These are phyloP conservation scores for Nomada hirtipes DNA, from an alignment of 2,888 invertebrate genomes.

Conservation along the genomic window DNA sequence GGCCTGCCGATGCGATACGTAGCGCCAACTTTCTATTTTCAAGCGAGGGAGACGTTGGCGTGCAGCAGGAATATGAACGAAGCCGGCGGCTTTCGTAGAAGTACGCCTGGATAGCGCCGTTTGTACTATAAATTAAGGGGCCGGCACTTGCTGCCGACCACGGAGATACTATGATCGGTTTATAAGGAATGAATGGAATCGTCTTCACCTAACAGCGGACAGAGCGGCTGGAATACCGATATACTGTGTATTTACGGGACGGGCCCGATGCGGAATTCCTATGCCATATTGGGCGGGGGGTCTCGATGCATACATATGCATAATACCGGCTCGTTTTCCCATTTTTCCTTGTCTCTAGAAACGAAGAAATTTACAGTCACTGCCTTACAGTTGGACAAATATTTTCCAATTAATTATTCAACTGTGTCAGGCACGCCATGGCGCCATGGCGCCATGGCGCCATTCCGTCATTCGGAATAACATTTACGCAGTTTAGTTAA, in stretches of 20 bases:
- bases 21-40: slow-evolving; percentile 73
- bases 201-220: slow-evolving; percentile 60
- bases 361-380: too few relatives aligned
- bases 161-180: slow-evolving; percentile 49
- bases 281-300: slow-evolving; percentile 36
- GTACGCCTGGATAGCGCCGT: slow-evolving; percentile 65
- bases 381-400: too few relatives aligned
- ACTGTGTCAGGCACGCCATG: too few relatives aligned
- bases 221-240: slow-evolving; percentile 53
- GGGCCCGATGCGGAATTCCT: slow-evolving; percentile 42
- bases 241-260: slow-evolving; percentile 40
- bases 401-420: too few relatives aligned
- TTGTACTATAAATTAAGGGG: slow-evolving; percentile 70
- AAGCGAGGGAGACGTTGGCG: slow-evolving; percentile 71
- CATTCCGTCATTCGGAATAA: too few relatives aligned
- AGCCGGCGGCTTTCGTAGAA: slow-evolving; percentile 67
- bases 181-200: slow-evolving; percentile 64
- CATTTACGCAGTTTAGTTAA: too few relatives aligned
- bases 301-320: slow-evolving; percentile 21
- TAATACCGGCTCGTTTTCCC: slow-evolving; percentile 25
- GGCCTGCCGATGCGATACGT: slow-evolving; percentile 50
- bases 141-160: slow-evolving; percentile 60
- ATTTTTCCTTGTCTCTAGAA: background rate
- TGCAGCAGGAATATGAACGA: slow-evolving; percentile 71
- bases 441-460: too few relatives aligned